Base-by-base conservation (phyloP, 2,888 invertebrate genomes). In the Ryuthela nishihirai region DNA sequence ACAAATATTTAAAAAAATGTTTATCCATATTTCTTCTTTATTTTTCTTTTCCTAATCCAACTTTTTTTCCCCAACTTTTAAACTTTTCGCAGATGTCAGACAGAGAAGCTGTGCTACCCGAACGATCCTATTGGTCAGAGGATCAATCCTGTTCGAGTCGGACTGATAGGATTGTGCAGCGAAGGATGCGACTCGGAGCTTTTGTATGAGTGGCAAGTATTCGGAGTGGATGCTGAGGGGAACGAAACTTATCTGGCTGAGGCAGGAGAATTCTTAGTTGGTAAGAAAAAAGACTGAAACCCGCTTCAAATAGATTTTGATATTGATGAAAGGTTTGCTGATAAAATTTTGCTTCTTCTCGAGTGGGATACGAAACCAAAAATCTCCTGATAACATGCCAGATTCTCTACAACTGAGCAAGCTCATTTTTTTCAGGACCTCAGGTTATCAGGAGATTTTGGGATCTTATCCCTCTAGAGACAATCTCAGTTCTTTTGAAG, bases 71-170 rank as follows among this genome's bases (percentile, higher is more conserved):
- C 10, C 42, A n/a, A n/a, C 18, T 17, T 4, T 26, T 9, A 38
- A 47, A 5, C 17, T 49, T 10, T 3, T 7, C 38, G 17, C 20
- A 65, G 65, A 44, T 67, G 67, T 53, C 67, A 67, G 47, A 67
- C 67, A 17, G 61, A 65, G 41, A 61, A 64, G 17, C 47, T 67
- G 6, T 67, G 67, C 25, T 67, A 66, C 53, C 67, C 67, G 1
- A 62, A 65, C 26, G 66, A 65, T 38, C 67, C 67, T 3, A 64
- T 67, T 39, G 69, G 69, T 6, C 65, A 68, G 34, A 56, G 67
- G 18, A 69, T 69, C 12, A 69, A 69, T 55, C 68, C 69, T 7
- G 66, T 65, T 7, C 59, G 69, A 34, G 66, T 69, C 20, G 69
- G 67, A 7, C 47, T 67, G 10, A 59, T 62, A 25, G 69, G 67